Percentiles rank a stretch among this genome's conserved stretches.
phyloP scores from a whole-genome alignment of 35 echinoderm and acorn worm genomes.

The Ophiothrix spiculata region DNA sequence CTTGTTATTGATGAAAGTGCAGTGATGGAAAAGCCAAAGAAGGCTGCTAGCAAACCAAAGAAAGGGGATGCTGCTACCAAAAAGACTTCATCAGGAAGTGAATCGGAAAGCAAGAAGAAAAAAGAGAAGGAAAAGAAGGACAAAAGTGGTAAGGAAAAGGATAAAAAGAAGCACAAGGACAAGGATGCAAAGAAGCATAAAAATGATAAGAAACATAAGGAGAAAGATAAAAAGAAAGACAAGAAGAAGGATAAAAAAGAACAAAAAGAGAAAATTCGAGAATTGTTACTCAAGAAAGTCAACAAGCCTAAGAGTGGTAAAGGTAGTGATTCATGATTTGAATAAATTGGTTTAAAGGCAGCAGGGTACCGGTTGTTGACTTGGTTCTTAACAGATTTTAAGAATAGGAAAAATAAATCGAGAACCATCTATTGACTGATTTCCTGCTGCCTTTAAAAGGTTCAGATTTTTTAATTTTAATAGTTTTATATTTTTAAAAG shows the following conservation, averaged over 20 bases:
- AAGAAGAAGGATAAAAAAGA: slow-evolving; percentile 21
- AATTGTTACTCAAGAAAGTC: not conserved
- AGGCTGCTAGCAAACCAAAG: not conserved
- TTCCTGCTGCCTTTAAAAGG: not conserved
- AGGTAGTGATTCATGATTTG: not conserved
- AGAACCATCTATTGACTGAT: not conserved
- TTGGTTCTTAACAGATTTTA: too few relatives aligned
- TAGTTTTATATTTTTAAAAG: not conserved
- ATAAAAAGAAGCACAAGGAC: not conserved
- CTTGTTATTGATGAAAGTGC: slow-evolving; percentile 29
- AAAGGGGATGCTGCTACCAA: not conserved
- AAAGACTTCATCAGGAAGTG: not conserved
- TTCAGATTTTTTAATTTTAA: not conserved
- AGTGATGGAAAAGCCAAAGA: not conserved
- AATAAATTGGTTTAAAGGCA: not conserved
- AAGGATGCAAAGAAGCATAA: slow-evolving; percentile 27
- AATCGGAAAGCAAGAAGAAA: not conserved
- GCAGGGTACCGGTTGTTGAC: too few relatives aligned
- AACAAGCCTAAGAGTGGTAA: not conserved
- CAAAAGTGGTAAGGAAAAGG: slow-evolving; percentile 12
- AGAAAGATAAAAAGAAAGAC: slow-evolving; percentile 32
- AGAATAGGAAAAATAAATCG: not conserved
- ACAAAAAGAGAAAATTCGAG: not conserved
- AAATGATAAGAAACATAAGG: not conserved
- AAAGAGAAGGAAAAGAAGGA: slow-evolving; percentile 44